These are phyloP conservation scores for Myiotriccus ornatus DNA, from an alignment of 2,797 vertebrate species.

Conservation along the genomic window DNA sequence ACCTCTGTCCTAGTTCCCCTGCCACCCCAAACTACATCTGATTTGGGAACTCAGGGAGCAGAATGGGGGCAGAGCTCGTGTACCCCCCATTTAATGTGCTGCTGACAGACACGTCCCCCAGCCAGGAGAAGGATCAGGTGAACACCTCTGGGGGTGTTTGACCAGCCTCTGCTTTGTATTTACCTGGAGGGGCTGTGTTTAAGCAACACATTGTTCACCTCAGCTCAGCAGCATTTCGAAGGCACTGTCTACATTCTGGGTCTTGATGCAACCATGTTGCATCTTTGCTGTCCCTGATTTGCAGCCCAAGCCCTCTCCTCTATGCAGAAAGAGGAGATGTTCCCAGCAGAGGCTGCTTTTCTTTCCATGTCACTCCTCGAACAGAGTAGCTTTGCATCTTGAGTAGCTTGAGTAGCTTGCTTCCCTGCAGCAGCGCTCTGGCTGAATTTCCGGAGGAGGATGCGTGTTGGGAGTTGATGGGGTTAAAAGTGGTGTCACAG, in stretches of 20 bases:
- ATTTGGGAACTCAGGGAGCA: background rate
- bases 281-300: background rate
- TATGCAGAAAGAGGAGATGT: background rate
- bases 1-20: background rate
- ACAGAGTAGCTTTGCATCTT: background rate
- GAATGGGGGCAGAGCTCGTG: fast-evolving
- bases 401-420: too few species aligned
- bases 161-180: background rate
- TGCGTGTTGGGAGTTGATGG: fast-evolving
- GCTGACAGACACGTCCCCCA: background rate
- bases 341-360: background rate
- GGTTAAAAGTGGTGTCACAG: background rate
- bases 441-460: background rate
- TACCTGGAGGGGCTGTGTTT: background rate
- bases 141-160: too few species aligned
- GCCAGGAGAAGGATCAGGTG: background rate
- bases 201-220: background rate
- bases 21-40: background rate
- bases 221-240: fast-evolving
- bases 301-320: background rate
- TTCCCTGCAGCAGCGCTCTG: fast-evolving
- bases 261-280: fast-evolving
- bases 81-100: background rate
- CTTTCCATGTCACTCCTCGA: fast-evolving
- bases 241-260: fast-evolving